These are phyloP conservation scores for Arenaria interpres DNA, from an alignment of 2,113 vertebrate genomes.

Conservation along the genomic window DNA sequence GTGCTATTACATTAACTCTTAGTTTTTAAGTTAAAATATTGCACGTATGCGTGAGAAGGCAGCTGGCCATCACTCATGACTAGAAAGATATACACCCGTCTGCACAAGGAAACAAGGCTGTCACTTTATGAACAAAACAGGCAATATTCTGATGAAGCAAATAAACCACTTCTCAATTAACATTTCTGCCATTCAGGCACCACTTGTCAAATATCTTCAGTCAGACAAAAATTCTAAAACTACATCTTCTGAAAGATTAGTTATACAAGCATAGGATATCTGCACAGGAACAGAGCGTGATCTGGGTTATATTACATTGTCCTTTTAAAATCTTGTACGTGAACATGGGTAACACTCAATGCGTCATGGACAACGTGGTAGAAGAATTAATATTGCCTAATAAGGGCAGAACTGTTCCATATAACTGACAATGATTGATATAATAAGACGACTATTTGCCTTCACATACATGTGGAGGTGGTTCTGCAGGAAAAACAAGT, in stretches of 20 bases:
- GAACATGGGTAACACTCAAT: not conserved
- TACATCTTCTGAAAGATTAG: not conserved
- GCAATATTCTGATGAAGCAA: not conserved
- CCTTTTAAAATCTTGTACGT: not conserved
- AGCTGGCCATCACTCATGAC: not conserved
- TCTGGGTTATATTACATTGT: not conserved
- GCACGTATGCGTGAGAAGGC: fast-evolving
- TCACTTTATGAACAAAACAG: not conserved
- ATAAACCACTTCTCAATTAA: not conserved
- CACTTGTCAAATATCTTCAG: not conserved
- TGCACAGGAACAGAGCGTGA: not conserved
- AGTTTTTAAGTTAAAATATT: not conserved
- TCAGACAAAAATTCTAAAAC: not conserved
- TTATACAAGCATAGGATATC: not conserved
- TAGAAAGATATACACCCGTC: not conserved
- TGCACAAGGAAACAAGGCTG: not conserved
- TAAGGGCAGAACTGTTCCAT: not conserved
- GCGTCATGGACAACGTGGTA: fast-evolving
- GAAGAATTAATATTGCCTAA: not conserved
- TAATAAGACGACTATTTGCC: not conserved
- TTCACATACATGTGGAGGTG: not conserved
- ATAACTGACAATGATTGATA: no score
- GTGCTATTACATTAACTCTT: not conserved
- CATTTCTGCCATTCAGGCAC: not conserved
- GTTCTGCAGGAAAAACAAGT: not conserved